phyloP scores from a whole-genome alignment of 2,797 vertebrate genomes.

The Nannoperca obscura region DNA sequence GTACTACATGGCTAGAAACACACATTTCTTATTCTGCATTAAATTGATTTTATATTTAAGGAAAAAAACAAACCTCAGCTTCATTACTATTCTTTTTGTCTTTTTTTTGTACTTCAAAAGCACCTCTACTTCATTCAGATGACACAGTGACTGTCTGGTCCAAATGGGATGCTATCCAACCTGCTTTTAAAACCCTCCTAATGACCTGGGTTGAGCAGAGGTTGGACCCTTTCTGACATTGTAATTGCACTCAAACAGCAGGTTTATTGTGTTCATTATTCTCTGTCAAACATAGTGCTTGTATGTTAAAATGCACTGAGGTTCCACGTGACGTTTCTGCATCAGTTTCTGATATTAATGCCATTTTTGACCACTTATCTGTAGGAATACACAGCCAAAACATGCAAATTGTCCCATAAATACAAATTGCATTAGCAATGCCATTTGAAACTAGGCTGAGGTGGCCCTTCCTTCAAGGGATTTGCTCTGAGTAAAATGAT shows the following conservation, averaged over 20 bases:
- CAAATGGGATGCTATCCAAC: background rate
- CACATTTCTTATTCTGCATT: background rate
- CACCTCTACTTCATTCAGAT: background rate
- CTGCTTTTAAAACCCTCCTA: background rate
- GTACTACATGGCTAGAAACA: background rate
- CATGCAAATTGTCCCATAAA: constrained; percentile 27
- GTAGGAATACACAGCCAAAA: constrained; percentile 6
- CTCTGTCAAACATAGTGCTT: constrained; percentile 1
- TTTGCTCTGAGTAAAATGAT: constrained; percentile 51
- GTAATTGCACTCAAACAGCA: background rate
- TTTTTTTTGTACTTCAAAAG: background rate
- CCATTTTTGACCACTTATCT: constrained; percentile 12
- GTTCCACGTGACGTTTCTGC: constrained; percentile 10
- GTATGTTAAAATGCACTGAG: background rate
- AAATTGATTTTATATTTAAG: background rate
- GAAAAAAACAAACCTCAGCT: background rate
- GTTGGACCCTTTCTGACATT: background rate
- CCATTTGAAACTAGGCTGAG: constrained; percentile 41
- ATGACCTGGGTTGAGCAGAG: background rate
- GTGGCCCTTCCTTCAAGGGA: constrained; percentile 43
- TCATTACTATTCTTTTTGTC: background rate
- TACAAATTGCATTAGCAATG: constrained; percentile 45
- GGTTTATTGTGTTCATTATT: constrained; percentile 6
- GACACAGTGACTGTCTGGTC: background rate
- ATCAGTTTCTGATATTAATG: constrained; percentile 10